These are phyloP conservation scores for Sardinella longiceps DNA, from an alignment of 2,797 vertebrate genomes.

Conservation along the genomic window DNA sequence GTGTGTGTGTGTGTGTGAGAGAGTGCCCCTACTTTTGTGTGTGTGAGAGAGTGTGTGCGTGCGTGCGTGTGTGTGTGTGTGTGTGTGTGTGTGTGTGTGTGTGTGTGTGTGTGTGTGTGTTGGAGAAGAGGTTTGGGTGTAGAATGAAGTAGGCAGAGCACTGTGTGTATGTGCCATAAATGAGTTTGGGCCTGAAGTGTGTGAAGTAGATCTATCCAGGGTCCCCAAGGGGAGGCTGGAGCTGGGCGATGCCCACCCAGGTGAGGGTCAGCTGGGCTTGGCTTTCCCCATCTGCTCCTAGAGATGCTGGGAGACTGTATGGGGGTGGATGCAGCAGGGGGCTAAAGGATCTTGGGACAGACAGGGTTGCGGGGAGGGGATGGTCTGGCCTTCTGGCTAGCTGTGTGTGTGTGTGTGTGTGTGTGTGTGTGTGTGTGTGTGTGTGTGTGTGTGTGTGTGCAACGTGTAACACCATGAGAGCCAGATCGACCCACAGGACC, in stretches of 20 bases:
- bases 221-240: not conserved
- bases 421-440: slow-evolving; percentile 15
- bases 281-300: slow-evolving; percentile 49
- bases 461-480: not conserved
- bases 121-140: not conserved
- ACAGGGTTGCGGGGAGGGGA: not conserved
- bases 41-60: not conserved
- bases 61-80: not conserved
- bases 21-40: not conserved
- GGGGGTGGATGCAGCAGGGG: not conserved
- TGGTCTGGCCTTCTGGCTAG: not conserved
- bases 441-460: slow-evolving; percentile 8
- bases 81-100: too few species aligned
- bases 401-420: not conserved
- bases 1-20: not conserved
- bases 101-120: not conserved
- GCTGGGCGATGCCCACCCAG: slow-evolving; percentile 48
- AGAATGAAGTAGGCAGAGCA: not conserved
- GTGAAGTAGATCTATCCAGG: not conserved
- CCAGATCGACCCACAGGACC: slow-evolving; percentile 7
- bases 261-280: slow-evolving; percentile 40
- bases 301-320: not conserved
- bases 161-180: not conserved
- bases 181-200: not conserved
- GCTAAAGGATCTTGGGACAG: not conserved